Evolutionary conservation across 2,888 invertebrate genomes (phyloP).

Genomic region (Scaptomyza cyrtandrae): DNA sequence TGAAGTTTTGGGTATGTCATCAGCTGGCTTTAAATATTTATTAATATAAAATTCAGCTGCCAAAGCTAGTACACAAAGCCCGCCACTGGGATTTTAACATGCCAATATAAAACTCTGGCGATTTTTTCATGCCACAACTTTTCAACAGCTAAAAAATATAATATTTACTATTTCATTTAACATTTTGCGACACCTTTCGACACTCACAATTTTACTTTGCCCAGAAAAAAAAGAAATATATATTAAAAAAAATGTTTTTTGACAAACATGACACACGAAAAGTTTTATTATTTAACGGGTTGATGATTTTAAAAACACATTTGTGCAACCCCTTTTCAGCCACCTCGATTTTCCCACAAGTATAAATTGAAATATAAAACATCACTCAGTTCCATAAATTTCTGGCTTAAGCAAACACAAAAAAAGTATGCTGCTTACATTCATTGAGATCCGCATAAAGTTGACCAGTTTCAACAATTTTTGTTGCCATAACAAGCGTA

Average conservation of each 20-base stretch:
- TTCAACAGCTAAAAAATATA: conserved; percentile 11
- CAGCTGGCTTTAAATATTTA: conserved; percentile 27
- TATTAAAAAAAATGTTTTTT: conserved; percentile 29
- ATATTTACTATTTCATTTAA: conserved; percentile 30
- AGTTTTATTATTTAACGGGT: conserved; percentile 41
- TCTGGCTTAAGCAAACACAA: conserved; percentile 15
- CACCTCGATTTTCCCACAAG: neutral
- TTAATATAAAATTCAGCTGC: conserved; percentile 29
- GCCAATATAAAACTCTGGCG: conserved; percentile 9
- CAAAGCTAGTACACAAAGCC: conserved; percentile 16
- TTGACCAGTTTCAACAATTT: conserved; percentile 46
- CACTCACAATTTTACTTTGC: conserved; percentile 8
- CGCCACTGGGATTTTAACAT: conserved; percentile 29
- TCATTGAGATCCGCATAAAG: conserved; percentile 23
- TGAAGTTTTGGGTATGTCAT: conserved; percentile 9
- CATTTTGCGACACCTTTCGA: conserved; percentile 28
- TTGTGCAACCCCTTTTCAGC: neutral
- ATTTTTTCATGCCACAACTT: conserved; percentile 2
- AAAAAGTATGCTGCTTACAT: conserved; percentile 8
- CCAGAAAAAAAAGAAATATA: neutral
- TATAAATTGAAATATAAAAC: conserved; percentile 6
- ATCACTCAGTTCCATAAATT: conserved; percentile 15
- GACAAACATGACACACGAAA: conserved; percentile 20
- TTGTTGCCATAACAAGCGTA: conserved; percentile 15
- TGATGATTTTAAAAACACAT: conserved; percentile 31